Evolutionary conservation across 2,113 vertebrate genomes (phyloP).

Genomic region (Leptodactylus fuscus): DNA sequence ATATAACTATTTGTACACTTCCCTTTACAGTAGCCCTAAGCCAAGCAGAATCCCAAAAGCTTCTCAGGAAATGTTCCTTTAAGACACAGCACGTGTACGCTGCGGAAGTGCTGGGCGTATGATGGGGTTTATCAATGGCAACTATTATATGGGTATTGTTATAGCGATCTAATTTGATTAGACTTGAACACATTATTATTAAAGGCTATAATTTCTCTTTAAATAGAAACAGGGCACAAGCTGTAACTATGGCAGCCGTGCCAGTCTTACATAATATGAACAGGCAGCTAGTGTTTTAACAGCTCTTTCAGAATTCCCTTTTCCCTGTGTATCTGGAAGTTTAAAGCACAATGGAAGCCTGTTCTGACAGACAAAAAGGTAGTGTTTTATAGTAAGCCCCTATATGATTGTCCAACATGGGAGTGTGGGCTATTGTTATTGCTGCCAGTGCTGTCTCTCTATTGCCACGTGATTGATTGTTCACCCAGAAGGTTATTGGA

Average conservation of each 20-base stretch:
- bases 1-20: too few relatives aligned
- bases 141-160: background rate
- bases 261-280: conserved; percentile 40
- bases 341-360: conserved; percentile 31
- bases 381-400: conserved; percentile 26
- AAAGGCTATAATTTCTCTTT: conserved; percentile 42
- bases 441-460: background rate
- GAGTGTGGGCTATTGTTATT: background rate
- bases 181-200: background rate
- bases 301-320: conserved; percentile 41
- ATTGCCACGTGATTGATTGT: background rate
- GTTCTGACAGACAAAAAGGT: conserved; percentile 38
- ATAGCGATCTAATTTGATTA: conserved; percentile 17
- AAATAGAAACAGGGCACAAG: conserved; percentile 37
- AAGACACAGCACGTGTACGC: background rate
- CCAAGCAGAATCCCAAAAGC: too few relatives aligned
- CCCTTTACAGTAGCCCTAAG: too few relatives aligned
- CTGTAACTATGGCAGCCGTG: conserved; percentile 39
- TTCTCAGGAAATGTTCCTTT: too few relatives aligned
- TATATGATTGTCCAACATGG: background rate
- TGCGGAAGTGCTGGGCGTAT: background rate
- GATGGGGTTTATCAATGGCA: background rate
- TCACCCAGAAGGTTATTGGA: background rate
- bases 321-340: conserved; percentile 15
- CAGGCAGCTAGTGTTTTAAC: conserved; percentile 34